Base-by-base conservation (phyloP, 2,113 vertebrate species). In the Hyperopisus bebe region DNA sequence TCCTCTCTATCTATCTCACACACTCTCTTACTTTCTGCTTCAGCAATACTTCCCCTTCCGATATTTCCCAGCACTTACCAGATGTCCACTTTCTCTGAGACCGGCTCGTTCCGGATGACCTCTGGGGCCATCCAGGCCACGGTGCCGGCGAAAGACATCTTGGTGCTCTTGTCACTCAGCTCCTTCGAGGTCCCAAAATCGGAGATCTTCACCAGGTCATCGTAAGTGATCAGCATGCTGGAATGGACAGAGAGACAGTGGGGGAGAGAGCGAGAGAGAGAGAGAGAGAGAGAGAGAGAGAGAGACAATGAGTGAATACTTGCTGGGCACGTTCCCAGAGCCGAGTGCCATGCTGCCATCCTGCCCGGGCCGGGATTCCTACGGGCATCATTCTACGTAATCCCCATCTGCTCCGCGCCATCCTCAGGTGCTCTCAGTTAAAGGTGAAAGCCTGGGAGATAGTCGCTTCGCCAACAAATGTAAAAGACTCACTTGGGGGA, bases 81-180 rank as follows among this genome's bases (percentile, higher is more conserved):
- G 94, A 99, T 99, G 94, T 99, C 98, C 21, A 99, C 98, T 94
- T 99, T 99, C 95, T 99, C 98, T 0, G 98, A 99, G 62, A 99
- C 98, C 0, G 98, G 98, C 91, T 99, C 98, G 0, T 99, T 99
- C 88, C 98, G 97, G 91, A 99, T 99, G 90, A 99, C 98, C 93
- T 99, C 98, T 0, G 98, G 98, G 0, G 98, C 98, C 98, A 99
- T 99, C 98, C 98, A 99, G 93, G 98, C 98, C 94, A 99, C 98
- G 0, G 98, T 99, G 90, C 98, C 98, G 0, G 98, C 98, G 1
- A 99, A 99, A 51, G 98, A 99, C 98, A 99, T 99, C 96, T 99
- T 99, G 93, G 98, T 99, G 96, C 98, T 99, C 94, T 99, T 99
- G 95, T 99, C 98, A 13, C 96, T 98, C 92, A 99, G 95, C 92